These are phyloP conservation scores for Orthochromis malagaraziensis DNA, from an alignment of 2,113 vertebrate genomes.

Conservation along the genomic window DNA sequence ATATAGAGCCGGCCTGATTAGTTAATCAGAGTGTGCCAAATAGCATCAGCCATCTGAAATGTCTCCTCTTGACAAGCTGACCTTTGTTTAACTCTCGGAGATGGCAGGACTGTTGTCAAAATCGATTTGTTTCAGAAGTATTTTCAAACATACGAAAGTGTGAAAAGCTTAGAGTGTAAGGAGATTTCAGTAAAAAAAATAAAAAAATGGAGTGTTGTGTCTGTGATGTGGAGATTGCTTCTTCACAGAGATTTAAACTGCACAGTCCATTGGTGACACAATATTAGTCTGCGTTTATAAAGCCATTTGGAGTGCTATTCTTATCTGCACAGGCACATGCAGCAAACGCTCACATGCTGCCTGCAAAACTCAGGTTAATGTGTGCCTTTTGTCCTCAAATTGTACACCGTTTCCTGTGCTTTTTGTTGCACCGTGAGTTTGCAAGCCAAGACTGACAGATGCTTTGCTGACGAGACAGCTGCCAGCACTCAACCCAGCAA, in stretches of 20 bases:
- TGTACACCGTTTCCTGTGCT: not conserved
- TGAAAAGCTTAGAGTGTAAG: not conserved
- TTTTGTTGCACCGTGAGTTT: not conserved
- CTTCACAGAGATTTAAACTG: not conserved
- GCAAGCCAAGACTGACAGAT: slow-evolving; percentile 38
- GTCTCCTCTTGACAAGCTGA: slow-evolving; percentile 12
- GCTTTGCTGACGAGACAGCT: slow-evolving; percentile 39
- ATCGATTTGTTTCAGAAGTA: not conserved
- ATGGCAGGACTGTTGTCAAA: not conserved
- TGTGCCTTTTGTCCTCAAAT: not conserved
- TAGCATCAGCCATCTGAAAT: not conserved
- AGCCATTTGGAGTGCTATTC: not conserved
- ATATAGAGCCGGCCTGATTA: not conserved
- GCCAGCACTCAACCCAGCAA: slow-evolving; percentile 49
- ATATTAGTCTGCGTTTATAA: not conserved
- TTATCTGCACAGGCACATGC: not conserved
- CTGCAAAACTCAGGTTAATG: not conserved
- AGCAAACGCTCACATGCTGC: not conserved
- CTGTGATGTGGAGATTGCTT: not conserved
- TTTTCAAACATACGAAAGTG: not conserved
- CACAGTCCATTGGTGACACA: not conserved
- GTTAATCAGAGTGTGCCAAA: slow-evolving; percentile 9
- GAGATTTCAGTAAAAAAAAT: not conserved
- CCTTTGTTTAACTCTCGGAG: not conserved
- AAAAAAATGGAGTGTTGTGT: not conserved